A percentile compares a stretch with the other conserved stretches of the same genome.
phyloP scores from a whole-genome alignment of 2,888 invertebrate species.

The Timema cristinae region DNA sequence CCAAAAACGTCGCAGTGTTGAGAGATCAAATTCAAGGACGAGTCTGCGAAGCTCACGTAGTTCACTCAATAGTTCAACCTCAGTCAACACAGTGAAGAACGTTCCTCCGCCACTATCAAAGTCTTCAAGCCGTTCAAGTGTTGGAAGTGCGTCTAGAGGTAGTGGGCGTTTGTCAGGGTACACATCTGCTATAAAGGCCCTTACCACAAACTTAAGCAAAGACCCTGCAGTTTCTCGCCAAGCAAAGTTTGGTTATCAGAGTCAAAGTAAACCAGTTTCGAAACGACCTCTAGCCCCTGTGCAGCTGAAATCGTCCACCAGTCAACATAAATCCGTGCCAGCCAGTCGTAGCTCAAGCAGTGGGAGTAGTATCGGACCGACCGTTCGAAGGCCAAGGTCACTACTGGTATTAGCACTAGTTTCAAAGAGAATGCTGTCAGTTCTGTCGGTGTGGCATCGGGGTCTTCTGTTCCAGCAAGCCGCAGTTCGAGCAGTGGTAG shows the following conservation, averaged over 20 bases:
- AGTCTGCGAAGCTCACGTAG: slow-evolving; percentile 78
- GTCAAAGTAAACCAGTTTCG: slow-evolving; percentile 21
- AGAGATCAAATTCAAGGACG: slow-evolving; percentile 72
- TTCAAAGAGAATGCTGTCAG: slow-evolving; percentile 45
- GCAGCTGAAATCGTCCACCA: slow-evolving; percentile 34
- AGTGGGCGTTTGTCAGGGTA: slow-evolving; percentile 44
- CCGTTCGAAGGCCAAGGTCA: slow-evolving; percentile 33
- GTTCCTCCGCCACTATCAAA: slow-evolving; percentile 53
- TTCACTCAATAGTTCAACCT: slow-evolving; percentile 76
- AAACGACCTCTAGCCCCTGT: slow-evolving; percentile 38
- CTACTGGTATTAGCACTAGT: slow-evolving; percentile 43
- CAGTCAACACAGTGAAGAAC: slow-evolving; percentile 71
- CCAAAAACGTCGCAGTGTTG: slow-evolving; percentile 50
- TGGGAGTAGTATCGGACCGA: slow-evolving; percentile 52
- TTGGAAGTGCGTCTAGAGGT: slow-evolving; percentile 23
- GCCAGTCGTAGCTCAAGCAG: slow-evolving; percentile 58
- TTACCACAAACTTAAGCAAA: slow-evolving; percentile 43
- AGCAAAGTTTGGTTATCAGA: slow-evolving; percentile 23
- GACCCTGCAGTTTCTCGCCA: slow-evolving; percentile 12
- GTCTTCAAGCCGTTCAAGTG: slow-evolving; percentile 41
- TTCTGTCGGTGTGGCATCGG: slow-evolving; percentile 11
- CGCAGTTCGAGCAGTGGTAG: slow-evolving; percentile 50
- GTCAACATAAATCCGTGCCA: slow-evolving; percentile 43
- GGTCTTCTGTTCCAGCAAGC: slow-evolving; percentile 46
- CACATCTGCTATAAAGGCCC: slow-evolving; percentile 50